phyloP scores from a whole-genome alignment of 53 echinoderm and acorn worm genomes.

The Temnopleurus reevesii region DNA sequence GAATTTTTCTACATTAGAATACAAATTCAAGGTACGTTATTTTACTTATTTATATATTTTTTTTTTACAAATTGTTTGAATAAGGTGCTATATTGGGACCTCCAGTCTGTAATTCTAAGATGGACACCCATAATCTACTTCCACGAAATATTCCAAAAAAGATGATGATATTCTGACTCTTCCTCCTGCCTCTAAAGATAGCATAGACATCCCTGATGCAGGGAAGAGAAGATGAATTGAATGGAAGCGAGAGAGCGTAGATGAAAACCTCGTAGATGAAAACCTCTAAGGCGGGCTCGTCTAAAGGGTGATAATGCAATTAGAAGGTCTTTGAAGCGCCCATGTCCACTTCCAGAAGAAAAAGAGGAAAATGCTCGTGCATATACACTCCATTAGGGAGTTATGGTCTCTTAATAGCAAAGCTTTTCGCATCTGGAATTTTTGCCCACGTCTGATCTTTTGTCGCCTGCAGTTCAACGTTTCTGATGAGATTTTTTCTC shows the following conservation, averaged over 20 bases:
- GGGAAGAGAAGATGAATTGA: background rate
- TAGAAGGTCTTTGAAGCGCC: constrained; percentile 48
- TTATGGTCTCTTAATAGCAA: constrained; percentile 51
- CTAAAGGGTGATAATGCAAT: constrained; percentile 54
- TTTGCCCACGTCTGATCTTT: constrained; percentile 2
- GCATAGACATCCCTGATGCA: too few species aligned
- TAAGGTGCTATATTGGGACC: too few species aligned
- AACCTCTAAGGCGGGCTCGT: constrained; percentile 23
- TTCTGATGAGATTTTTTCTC: constrained; percentile 24
- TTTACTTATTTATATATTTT: too few species aligned
- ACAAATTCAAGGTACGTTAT: too few species aligned
- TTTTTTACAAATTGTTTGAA: too few species aligned
- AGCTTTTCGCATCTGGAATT: constrained; percentile 41
- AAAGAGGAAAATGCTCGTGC: constrained; percentile 29
- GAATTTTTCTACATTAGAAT: too few species aligned
- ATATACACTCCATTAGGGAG: constrained; percentile 48
- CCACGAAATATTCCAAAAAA: too few species aligned
- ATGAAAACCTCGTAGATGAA: background rate
- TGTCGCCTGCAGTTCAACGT: constrained; percentile 24
- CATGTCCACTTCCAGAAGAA: background rate
- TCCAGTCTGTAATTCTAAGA: too few species aligned
- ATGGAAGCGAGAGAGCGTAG: background rate
- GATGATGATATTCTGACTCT: too few species aligned
- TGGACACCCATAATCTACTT: too few species aligned
- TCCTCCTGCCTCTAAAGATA: too few species aligned